Evolutionary conservation across 2,888 invertebrate species (phyloP).

Genomic region (Campopleginae sp.): DNA sequence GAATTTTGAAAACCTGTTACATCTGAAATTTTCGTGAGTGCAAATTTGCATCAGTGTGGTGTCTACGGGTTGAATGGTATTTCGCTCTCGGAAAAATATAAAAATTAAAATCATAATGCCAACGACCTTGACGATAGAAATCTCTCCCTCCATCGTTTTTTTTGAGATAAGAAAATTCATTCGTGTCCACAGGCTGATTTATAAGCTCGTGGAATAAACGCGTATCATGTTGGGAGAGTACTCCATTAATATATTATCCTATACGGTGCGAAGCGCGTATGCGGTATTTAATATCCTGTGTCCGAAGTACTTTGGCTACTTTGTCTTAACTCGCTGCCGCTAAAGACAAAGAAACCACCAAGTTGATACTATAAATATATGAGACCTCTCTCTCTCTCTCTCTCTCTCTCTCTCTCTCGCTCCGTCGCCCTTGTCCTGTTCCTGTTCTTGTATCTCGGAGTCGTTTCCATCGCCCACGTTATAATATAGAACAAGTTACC

Average conservation of each 20-base stretch:
- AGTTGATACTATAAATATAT: conserved; percentile 43
- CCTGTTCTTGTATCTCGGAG: conserved; percentile 47
- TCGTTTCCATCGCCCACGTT: conserved; percentile 63
- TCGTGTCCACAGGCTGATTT: conserved; percentile 54
- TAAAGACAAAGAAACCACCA: conserved; percentile 55
- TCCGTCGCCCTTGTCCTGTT: conserved; percentile 14
- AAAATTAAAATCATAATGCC: background rate
- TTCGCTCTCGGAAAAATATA: background rate
- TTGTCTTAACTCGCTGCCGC: conserved; percentile 45
- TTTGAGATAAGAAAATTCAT: conserved; percentile 61
- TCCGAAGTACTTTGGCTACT: conserved; percentile 56
- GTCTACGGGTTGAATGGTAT: no score
- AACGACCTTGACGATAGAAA: conserved; percentile 52
- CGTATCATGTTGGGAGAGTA: conserved; percentile 34
- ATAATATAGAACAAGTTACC: conserved; percentile 64
- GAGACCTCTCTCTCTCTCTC: conserved; percentile 51
- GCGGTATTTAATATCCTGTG: conserved; percentile 53
- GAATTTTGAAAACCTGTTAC: no score
- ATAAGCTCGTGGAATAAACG: conserved; percentile 48
- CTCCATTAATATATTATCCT: conserved; percentile 60
- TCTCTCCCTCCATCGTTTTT: conserved; percentile 30
- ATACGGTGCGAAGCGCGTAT: conserved; percentile 14
- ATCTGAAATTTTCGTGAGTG: no score
- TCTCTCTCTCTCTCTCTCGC: conserved; percentile 5
- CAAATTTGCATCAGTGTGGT: no score